Conservation (phyloP, 2,113 vertebrate genomes). For the Salvelinus alpinus region DNA sequence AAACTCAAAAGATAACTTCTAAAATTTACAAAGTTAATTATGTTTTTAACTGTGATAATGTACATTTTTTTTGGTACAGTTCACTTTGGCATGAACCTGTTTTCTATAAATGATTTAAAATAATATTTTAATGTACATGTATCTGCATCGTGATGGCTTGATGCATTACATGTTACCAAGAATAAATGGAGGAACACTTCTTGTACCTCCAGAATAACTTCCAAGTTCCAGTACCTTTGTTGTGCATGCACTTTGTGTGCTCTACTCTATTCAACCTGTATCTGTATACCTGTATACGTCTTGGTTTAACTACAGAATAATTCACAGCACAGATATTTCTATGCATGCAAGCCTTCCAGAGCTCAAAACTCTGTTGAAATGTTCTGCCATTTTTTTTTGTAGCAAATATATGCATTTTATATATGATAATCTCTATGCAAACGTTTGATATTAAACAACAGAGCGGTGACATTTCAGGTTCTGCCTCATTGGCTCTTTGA, state of each 20-base stretch:
- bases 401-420: conserved; percentile 64
- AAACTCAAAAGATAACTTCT: conserved; percentile 27
- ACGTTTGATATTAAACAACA: conserved; percentile 90
- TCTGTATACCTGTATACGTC: neutral
- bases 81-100: conserved; percentile 48
- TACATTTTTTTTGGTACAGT: conserved; percentile 35
- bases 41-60: conserved; percentile 11
- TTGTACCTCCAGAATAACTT: conserved; percentile 42
- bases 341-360: conserved; percentile 72
- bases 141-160: conserved; percentile 64
- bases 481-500: conserved; percentile 99
- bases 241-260: conserved; percentile 71
- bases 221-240: conserved; percentile 41
- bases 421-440: conserved; percentile 73
- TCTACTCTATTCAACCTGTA: conserved; percentile 25
- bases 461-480: conserved; percentile 99
- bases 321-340: conserved; percentile 18
- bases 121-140: conserved; percentile 47
- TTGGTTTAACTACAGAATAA: conserved; percentile 26
- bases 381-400: conserved; percentile 49
- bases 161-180: conserved; percentile 62
- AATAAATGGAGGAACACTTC: conserved; percentile 40
- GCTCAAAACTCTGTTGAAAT: conserved; percentile 47
- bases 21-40: conserved; percentile 6
- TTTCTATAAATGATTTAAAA: conserved; percentile 37